Conservation (phyloP, 2,888 invertebrate species). For the Meloe dianella region DNA sequence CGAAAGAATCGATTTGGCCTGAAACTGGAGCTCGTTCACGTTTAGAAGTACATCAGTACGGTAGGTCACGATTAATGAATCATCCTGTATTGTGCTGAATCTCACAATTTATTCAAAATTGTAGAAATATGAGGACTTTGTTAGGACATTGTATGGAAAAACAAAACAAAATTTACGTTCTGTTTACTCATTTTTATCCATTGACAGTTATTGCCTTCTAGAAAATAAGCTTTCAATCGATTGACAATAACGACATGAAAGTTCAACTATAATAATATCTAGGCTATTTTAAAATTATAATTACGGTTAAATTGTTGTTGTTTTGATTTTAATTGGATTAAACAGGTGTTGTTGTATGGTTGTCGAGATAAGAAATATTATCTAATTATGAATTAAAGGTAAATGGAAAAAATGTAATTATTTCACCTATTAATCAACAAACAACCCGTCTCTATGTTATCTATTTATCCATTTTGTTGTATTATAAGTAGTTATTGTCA, state of each 20-base stretch:
- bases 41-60: too few relatives aligned
- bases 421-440: not conserved
- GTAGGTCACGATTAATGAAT: too few relatives aligned
- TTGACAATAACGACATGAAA: not conserved
- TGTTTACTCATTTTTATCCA: too few relatives aligned
- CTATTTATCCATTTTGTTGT: not conserved
- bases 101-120: too few relatives aligned
- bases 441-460: not conserved
- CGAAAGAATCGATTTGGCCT: too few relatives aligned
- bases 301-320: not conserved
- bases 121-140: too few relatives aligned
- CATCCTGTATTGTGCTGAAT: too few relatives aligned
- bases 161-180: not conserved
- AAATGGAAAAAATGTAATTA: not conserved
- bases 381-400: not conserved
- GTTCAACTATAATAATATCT: not conserved
- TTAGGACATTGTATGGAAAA: too few relatives aligned
- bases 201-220: slow-evolving; percentile 1
- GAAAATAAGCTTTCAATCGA: not conserved
- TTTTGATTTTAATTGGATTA: not conserved
- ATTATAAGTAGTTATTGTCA: not conserved
- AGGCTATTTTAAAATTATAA: not conserved
- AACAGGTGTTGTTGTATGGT: not conserved
- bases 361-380: not conserved
- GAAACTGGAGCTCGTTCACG: too few relatives aligned